Percentiles rank a stretch among this genome's conserved stretches.
These are phyloP conservation scores for Pseudococcus longispinus DNA, from an alignment of 2,888 invertebrate genomes.

Conservation along the genomic window DNA sequence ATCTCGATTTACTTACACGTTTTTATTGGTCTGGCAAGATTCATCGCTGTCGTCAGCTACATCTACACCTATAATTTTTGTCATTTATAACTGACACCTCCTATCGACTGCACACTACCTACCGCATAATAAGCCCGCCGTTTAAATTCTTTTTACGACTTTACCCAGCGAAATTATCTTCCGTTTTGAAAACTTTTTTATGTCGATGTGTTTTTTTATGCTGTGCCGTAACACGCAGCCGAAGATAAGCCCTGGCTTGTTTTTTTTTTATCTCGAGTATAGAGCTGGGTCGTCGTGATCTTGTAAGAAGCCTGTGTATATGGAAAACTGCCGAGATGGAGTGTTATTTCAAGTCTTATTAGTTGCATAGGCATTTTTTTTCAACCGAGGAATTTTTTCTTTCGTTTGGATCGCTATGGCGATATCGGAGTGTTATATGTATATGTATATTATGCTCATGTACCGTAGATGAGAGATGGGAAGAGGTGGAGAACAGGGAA, in stretches of 20 bases:
- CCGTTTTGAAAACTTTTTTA: background rate
- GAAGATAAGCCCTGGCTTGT: background rate
- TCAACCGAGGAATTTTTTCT: background rate
- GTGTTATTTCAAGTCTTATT: background rate
- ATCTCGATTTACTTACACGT: background rate
- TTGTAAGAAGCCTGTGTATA: too few species aligned
- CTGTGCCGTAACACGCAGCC: background rate
- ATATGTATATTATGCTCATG: background rate
- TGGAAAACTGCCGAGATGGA: background rate
- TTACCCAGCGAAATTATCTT: background rate
- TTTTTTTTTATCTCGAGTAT: background rate
- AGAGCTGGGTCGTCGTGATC: background rate
- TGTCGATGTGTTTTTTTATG: background rate
- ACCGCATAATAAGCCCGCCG: background rate
- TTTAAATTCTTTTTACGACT: background rate
- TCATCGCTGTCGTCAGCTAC: background rate
- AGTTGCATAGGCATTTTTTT: background rate
- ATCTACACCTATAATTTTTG: slow-evolving; percentile 34
- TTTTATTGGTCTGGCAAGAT: slow-evolving; percentile 11
- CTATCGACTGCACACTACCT: background rate
- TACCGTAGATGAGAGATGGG: too few species aligned
- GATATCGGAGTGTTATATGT: background rate
- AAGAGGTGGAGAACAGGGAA: background rate
- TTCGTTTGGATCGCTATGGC: background rate
- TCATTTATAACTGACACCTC: slow-evolving; percentile 21